Evolutionary conservation across 2,888 invertebrate species (phyloP), one percentile per base, ranked within the genome.

Genomic region (Sympetrum striolatum): DNA sequence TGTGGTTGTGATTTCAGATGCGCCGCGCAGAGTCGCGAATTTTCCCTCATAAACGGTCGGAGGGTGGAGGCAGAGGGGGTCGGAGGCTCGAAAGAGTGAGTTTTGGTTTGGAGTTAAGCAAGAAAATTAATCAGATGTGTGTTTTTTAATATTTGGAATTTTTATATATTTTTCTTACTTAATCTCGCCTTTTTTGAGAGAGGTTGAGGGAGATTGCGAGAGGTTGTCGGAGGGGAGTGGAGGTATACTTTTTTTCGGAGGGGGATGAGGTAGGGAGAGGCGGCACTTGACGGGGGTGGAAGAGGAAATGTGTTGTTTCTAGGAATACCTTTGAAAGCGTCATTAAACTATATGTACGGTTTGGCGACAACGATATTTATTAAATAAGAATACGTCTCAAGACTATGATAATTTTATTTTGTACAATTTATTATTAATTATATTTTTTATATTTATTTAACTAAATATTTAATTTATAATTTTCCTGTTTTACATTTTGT

Each of bases 1-100:
- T 86, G 86, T 86, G 86, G 37, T 60, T 86, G 86, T 86, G 86
- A 86, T 86, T 86, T 86, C 86, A 86, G 86, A 86, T 86, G 86
- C 60, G 86, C 86, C 37, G 86, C 86, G 60, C 86, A 86, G 86
- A 86, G 86, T 86, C 86, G 86, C 86, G 86, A 86, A 86, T 86
- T 86, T 86, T 86, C 86, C 86, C 86, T 86, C 86, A 86, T 86
- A 37, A 86, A 86, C 60, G 86, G 86, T 86, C 86, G 86, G n/a
- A 86, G 86, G 86, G 86, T 64, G 86, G 86, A 86, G 37, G 86
- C 86, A 15, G 86, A 86, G 86, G 86, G 82, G 82, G 58, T 82
- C 58, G 82, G 86, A 86, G 86, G 86, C 86, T 64, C 86, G 60
- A 86, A 64, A 86, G 86, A 86, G 86, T 86, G 86, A 86, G 86